A percentile compares a stretch with the other conserved stretches of the same genome.
phyloP scores from a whole-genome alignment of 2,113 vertebrate genomes.

The Colius striatus region DNA sequence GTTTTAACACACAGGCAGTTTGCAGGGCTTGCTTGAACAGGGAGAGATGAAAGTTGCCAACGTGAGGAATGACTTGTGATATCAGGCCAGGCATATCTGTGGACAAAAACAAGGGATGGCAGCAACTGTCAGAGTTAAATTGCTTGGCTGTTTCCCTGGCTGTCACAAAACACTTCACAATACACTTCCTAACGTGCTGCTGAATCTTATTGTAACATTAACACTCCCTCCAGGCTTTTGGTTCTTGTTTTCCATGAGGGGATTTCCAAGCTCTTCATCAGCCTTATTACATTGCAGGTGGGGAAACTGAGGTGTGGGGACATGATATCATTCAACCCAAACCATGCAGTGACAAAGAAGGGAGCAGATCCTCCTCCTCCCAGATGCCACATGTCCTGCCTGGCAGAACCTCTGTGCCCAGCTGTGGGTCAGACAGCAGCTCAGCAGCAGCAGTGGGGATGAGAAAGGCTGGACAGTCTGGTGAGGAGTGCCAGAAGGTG shows the following conservation, averaged over 20 bases:
- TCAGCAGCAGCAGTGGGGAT: too few relatives aligned
- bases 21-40: neutral
- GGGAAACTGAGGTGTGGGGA: neutral
- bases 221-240: neutral
- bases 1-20: neutral
- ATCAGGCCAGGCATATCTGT: neutral
- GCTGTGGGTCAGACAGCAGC: rapidly evolving
- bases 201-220: neutral
- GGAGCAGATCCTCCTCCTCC: neutral
- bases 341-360: rapidly evolving
- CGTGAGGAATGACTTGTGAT: neutral
- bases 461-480: neutral
- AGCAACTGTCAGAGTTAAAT: neutral
- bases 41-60: neutral
- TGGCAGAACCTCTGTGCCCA: neutral
- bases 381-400: neutral
- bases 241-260: neutral
- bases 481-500: neutral
- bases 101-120: neutral
- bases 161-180: neutral
- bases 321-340: rapidly evolving
- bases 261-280: neutral
- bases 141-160: neutral
- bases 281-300: neutral
- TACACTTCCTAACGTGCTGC: neutral